phyloP scores from a whole-genome alignment of 2,113 vertebrate genomes.

The Microcebus griseorufus region DNA sequence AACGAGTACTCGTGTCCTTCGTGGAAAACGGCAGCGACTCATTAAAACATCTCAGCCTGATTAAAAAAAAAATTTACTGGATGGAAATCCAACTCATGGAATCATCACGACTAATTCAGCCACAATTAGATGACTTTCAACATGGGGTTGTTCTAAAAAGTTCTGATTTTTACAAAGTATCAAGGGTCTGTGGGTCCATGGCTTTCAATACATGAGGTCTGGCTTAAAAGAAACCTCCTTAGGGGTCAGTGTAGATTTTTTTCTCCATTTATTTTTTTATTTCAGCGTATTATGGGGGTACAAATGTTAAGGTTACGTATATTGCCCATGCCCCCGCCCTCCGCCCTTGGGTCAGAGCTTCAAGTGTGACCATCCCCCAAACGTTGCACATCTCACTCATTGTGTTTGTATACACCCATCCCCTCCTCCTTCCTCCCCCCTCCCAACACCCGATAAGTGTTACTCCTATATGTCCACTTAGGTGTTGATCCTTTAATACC shows the following conservation, averaged over 20 bases:
- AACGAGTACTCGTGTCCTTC: background rate
- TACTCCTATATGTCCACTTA: no score
- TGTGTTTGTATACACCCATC: no score
- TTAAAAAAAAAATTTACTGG: background rate
- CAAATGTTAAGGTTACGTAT: no score
- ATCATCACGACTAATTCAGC: background rate
- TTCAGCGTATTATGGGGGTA: no score
- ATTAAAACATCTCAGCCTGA: slow-evolving; percentile 31
- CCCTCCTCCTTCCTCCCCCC: no score
- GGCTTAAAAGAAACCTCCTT: background rate
- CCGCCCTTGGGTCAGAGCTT: no score
- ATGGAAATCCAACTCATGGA: background rate
- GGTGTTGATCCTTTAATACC: no score
- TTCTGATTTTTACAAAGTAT: slow-evolving; percentile 11
- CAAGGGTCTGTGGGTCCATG: background rate
- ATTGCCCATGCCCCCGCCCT: no score
- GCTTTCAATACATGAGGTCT: background rate
- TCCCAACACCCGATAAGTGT: no score
- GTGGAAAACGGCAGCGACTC: background rate
- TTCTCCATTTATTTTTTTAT: no score
- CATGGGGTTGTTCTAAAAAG: background rate
- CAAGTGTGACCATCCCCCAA: no score
- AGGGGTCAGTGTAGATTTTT: slow-evolving; percentile 10
- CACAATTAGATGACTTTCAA: background rate
- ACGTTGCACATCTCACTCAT: no score